Percentiles rank a stretch among this genome's conserved stretches.
phyloP scores from a whole-genome alignment of 2,797 vertebrate genomes.

The Lepilemur septentrionalis region DNA sequence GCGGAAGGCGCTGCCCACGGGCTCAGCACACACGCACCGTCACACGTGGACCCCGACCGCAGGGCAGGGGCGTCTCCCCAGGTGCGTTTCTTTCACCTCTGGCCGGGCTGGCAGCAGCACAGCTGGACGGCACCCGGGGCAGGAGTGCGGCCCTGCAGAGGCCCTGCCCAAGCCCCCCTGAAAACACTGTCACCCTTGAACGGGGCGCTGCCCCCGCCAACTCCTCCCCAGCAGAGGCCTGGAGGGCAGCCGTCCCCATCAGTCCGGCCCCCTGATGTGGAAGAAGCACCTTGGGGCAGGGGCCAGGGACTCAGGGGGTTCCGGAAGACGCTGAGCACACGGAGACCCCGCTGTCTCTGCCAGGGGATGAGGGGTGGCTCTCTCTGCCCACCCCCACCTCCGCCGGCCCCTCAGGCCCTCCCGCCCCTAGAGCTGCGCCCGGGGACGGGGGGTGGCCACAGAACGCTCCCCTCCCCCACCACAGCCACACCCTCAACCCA shows the following conservation, averaged over 20 bases:
- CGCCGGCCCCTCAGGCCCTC: not conserved
- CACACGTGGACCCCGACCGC: not conserved
- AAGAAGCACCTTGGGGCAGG: not conserved
- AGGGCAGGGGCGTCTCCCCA: too few species aligned
- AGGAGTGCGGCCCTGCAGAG: not conserved
- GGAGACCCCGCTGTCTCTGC: not conserved
- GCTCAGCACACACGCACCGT: rapidly evolving
- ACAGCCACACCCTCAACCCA: not conserved
- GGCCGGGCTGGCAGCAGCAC: not conserved
- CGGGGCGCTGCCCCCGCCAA: not conserved
- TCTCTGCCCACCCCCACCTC: not conserved
- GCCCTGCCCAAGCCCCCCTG: not conserved
- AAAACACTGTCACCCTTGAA: not conserved
- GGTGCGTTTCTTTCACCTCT: not conserved
- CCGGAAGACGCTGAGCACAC: not conserved
- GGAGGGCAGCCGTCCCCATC: not conserved
- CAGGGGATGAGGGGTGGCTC: not conserved
- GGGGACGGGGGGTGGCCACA: not conserved
- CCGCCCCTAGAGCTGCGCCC: not conserved
- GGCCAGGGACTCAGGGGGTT: not conserved
- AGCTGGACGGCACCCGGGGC: not conserved
- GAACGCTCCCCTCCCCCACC: not conserved
- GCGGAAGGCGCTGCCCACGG: not conserved
- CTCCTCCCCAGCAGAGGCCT: not conserved
- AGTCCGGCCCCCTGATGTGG: not conserved